Evolutionary conservation across 37 sponge, comb jelly and placozoan genomes (phyloP).

Genomic region (Lycopodina hypogea): DNA sequence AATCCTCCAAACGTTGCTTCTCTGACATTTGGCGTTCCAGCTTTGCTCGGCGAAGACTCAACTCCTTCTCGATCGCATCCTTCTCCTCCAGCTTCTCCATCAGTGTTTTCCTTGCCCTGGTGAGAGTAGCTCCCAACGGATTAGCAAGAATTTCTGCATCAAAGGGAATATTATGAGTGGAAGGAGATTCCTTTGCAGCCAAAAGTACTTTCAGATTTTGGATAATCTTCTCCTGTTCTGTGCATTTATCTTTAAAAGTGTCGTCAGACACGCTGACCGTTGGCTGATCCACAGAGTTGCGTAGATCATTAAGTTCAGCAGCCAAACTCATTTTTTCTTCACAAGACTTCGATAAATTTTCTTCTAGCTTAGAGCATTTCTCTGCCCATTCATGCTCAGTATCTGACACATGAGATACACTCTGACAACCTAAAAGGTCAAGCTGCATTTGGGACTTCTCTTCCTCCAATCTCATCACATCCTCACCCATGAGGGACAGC

Average conservation of each 20-base stretch:
- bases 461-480: slow-evolving; percentile 6
- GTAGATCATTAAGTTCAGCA: slow-evolving; percentile 7
- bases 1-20: slow-evolving; percentile 59
- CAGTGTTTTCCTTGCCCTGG: slow-evolving; percentile 40
- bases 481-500: slow-evolving; percentile 1
- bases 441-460: slow-evolving; percentile 5
- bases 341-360: neutral
- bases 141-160: neutral
- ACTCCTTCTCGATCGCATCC: slow-evolving; percentile 42
- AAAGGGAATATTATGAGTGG: neutral
- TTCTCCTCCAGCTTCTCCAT: slow-evolving; percentile 58
- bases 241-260: slow-evolving; percentile 16
- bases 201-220: slow-evolving; percentile 6
- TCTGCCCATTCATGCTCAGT: slow-evolving; percentile 1
- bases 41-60: slow-evolving; percentile 49
- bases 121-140: slow-evolving; percentile 46
- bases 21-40: slow-evolving; percentile 52
- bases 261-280: neutral
- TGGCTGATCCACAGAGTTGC: neutral
- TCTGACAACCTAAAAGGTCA: neutral
- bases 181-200: slow-evolving; percentile 2
- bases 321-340: slow-evolving; percentile 2
- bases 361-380: slow-evolving; percentile 1
- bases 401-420: neutral
- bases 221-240: slow-evolving; percentile 23